A percentile compares a stretch with the other conserved stretches of the same genome.
phyloP scores from a whole-genome alignment of 2,888 invertebrate genomes.

The Diabrotica balteata region DNA sequence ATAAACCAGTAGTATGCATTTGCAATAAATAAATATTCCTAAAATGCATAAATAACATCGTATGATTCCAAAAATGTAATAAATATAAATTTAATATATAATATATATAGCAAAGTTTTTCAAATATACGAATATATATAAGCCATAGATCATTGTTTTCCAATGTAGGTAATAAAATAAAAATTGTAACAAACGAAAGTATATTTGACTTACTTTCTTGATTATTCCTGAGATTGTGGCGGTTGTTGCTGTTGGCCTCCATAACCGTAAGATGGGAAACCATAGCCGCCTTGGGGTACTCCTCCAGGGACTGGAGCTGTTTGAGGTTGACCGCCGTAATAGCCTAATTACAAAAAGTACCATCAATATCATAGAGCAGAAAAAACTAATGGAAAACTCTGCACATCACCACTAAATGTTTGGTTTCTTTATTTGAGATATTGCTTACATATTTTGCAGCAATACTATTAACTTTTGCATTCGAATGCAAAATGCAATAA shows the following conservation, averaged over 20 bases:
- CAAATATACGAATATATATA: constrained; percentile 27
- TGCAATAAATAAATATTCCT: constrained; percentile 38
- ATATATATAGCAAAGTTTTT: constrained; percentile 26
- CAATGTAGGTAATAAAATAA: constrained; percentile 40
- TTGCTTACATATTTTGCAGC: too few relatives aligned
- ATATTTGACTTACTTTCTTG: constrained; percentile 30
- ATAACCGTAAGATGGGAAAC: constrained; percentile 60
- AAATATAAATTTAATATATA: constrained; percentile 12
- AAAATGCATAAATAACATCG: constrained; percentile 39
- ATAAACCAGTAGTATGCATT: constrained; percentile 32
- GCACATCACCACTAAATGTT: too few relatives aligned
- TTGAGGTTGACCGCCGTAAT: constrained; percentile 57
- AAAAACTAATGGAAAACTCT: too few relatives aligned
- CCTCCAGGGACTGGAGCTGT: constrained; percentile 51
- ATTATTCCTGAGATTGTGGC: constrained; percentile 42
- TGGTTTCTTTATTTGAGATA: too few relatives aligned
- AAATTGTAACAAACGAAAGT: constrained; percentile 33
- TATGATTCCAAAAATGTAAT: constrained; percentile 31
- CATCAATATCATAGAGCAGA: too few relatives aligned
- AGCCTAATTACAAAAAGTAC: constrained; percentile 43
- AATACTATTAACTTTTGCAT: too few relatives aligned
- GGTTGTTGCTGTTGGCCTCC: constrained; percentile 51
- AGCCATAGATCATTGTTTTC: constrained; percentile 43
- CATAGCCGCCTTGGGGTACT: constrained; percentile 58
- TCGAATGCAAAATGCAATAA: too few relatives aligned